A percentile compares a stretch with the other conserved stretches of the same genome.
These are phyloP conservation scores for Beaufortia kweichowensis DNA, from an alignment of 2,113 vertebrate species.

Conservation along the genomic window DNA sequence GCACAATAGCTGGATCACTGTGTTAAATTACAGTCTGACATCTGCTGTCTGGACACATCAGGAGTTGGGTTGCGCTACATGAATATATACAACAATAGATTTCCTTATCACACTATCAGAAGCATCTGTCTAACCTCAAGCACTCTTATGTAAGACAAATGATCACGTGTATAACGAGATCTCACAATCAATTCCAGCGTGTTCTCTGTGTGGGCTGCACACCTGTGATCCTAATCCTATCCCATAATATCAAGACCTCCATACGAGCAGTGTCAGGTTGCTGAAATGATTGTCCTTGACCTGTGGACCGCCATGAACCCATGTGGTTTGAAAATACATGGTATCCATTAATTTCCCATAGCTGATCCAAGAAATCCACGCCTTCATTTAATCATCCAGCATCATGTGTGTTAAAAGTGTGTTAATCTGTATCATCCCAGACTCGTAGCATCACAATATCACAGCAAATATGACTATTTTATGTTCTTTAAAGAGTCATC, in stretches of 20 bases:
- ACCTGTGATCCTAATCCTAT: constrained; percentile 5
- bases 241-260: background rate
- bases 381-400: constrained; percentile 24
- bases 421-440: background rate
- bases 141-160: background rate
- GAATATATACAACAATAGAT: background rate
- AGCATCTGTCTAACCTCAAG: background rate
- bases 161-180: background rate
- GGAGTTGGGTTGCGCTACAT: background rate
- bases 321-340: background rate
- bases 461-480: background rate
- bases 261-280: constrained; percentile 3
- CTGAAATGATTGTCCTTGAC: constrained; percentile 11
- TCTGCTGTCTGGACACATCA: background rate
- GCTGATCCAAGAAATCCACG: constrained; percentile 9
- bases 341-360: constrained; percentile 11
- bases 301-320: background rate
- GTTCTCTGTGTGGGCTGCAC: background rate
- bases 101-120: background rate
- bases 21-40: too few species aligned
- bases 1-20: too few species aligned
- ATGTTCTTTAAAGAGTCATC: too few species aligned
- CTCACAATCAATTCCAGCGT: background rate
- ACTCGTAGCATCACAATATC: background rate
- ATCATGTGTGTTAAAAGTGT: background rate